phyloP scores from a whole-genome alignment of 2,888 invertebrate genomes.

The Galeopsomyia nigrocyanea region DNA sequence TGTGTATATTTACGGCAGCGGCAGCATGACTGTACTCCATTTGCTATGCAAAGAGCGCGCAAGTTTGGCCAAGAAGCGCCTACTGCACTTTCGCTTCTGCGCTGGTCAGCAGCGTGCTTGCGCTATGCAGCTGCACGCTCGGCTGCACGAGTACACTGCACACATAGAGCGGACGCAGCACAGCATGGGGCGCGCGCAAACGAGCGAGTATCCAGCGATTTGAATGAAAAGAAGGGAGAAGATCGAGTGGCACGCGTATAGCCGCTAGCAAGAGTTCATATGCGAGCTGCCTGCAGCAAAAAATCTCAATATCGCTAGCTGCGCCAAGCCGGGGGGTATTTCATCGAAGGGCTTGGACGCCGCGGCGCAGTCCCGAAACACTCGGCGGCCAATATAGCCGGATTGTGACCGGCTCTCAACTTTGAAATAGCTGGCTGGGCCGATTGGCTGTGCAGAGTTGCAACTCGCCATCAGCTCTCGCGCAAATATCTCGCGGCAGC shows the following conservation, averaged over 20 bases:
- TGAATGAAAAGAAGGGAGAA: too few relatives aligned
- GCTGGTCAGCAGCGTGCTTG: neutral
- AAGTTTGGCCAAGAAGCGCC: constrained; percentile 11
- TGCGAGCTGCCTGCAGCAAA: neutral
- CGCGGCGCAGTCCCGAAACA: neutral
- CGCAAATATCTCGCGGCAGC: neutral
- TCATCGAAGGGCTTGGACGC: constrained; percentile 22
- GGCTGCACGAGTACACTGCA: neutral
- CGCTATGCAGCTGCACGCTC: neutral
- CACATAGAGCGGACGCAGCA: neutral
- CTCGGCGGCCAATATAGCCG: neutral
- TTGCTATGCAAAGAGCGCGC: constrained; percentile 21
- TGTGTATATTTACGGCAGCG: constrained; percentile 25
- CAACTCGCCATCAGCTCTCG: too few relatives aligned
- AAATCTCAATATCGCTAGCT: constrained; percentile 24
- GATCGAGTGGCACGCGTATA: too few relatives aligned
- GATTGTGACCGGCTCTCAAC: constrained; percentile 16
- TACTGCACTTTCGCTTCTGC: neutral
- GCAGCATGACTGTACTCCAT: constrained; percentile 25
- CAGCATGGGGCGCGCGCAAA: neutral
- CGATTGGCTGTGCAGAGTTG: too few relatives aligned
- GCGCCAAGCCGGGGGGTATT: constrained; percentile 15
- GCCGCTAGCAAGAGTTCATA: neutral
- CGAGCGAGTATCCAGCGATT: too few relatives aligned
- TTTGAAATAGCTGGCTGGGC: too few relatives aligned